Base-by-base conservation (phyloP, 2,113 vertebrate genomes). In the Cynoglossus semilaevis region DNA sequence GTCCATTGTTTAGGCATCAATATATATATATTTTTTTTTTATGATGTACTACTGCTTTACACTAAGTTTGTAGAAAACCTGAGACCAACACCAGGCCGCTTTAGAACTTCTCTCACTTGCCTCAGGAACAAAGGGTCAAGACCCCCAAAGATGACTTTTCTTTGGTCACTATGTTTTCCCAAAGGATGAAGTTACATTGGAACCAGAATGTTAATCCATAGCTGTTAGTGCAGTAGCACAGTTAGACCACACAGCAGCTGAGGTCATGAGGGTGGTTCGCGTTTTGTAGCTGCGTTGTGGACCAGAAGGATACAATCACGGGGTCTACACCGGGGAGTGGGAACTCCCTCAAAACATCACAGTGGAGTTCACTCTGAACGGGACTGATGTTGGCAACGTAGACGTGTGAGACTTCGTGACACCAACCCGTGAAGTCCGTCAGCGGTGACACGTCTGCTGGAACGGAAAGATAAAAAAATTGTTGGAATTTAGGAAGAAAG, bases 81-180 rank as follows among this genome's bases (percentile, higher is more conserved):
- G 55, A 74, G 41, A 77, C 63, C 38, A 63, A 6, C 50, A 29
- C 50, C 52, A 70, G 51, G 37, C 38, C 38, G 22, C 62, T 55
- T 22, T 58, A 40, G 44, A 75, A 57, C 74, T 44, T 56, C 57
- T 77, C 65, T 74, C 42, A 34, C 66, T 74, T 66, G 60, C 58
- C 43, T 34, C 8, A 42, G 70, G 58, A 70, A 77, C 67, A 70
- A 75, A 70, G 56, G 72, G 81, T 80, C 70, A 58, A 12, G 61
- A 74, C 62, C 83, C 56, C 72, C 54, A 82, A 76, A 85, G 76
- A 80, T 43, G 50, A 63, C 47, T 77, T 76, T 70, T 66, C 72
- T 83, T 83, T 84, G 85, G 77, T 79, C 78, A 73, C 57, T 61
- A 15, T 84, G 76, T 85, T 87, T 87, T 82, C 76, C 83, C 80